Evolutionary conservation across 2,113 vertebrate species (phyloP).

Genomic region (Poeciliopsis turrubarensis): DNA sequence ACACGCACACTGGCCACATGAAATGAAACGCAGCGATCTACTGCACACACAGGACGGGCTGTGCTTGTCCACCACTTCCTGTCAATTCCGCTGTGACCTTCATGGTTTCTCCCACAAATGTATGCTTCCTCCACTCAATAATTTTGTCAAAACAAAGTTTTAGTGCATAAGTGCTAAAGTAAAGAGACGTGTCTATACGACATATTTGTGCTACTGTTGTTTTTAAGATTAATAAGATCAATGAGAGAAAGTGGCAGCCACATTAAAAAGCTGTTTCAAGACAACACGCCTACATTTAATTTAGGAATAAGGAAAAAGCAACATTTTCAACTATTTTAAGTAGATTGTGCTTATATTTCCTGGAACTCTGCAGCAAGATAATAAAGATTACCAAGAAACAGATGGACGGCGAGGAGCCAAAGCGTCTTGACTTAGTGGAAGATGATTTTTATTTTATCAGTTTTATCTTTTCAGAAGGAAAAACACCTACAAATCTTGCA

Average conservation of each 20-base stretch:
- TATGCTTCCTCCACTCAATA: not conserved
- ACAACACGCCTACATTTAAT: constrained; percentile 5
- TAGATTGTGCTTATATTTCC: constrained; percentile 30
- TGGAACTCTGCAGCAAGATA: not conserved
- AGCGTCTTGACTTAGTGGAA: not conserved
- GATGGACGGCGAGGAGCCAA: not conserved
- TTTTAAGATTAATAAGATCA: not conserved
- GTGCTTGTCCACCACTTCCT: constrained; percentile 52
- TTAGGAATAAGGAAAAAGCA: not conserved
- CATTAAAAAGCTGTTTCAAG: not conserved
- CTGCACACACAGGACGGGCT: constrained; percentile 57
- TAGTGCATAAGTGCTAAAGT: not conserved
- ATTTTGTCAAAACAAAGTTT: not conserved
- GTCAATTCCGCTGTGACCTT: constrained; percentile 50
- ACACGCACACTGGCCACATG: not conserved
- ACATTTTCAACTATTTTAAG: constrained; percentile 31
- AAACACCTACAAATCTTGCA: constrained; percentile 6
- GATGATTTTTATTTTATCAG: constrained; percentile 13
- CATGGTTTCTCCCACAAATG: not conserved
- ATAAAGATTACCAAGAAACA: not conserved
- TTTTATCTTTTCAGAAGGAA: constrained; percentile 20
- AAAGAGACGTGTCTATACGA: not conserved
- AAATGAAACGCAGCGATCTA: constrained; percentile 38
- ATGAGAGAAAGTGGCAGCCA: too few species aligned
- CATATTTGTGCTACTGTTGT: not conserved